Percentiles rank a stretch among this genome's conserved stretches.
phyloP scores from a whole-genome alignment of 2,797 vertebrate genomes.

The Nyctalus aviator region DNA sequence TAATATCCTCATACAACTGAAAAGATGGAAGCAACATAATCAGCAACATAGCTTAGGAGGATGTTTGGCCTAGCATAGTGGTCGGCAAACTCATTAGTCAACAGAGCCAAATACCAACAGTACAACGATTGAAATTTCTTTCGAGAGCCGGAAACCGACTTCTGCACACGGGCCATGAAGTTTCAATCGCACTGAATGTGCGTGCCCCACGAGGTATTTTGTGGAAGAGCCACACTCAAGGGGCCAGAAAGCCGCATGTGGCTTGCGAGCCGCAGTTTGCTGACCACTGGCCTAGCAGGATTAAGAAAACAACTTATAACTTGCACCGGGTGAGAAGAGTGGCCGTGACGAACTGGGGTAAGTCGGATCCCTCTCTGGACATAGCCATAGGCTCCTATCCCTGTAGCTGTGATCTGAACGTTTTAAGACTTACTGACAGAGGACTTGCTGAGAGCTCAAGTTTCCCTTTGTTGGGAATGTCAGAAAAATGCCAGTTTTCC shows the following conservation, averaged over 20 bases:
- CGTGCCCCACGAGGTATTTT: too few species aligned
- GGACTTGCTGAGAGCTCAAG: neutral
- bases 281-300: neutral
- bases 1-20: neutral
- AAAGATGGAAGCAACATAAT: neutral
- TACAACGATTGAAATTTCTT: too few species aligned
- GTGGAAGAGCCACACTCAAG: too few species aligned
- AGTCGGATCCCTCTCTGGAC: neutral
- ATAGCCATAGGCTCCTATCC: neutral
- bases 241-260: too few species aligned
- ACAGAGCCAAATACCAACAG: too few species aligned
- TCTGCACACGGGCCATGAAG: too few species aligned
- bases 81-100: too few species aligned
- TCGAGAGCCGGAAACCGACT: too few species aligned
- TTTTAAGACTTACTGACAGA: neutral
- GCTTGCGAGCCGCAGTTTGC: too few species aligned
- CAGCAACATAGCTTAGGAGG: neutral
- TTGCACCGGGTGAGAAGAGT: neutral
- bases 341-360: neutral
- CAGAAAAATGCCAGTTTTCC: slow-evolving; percentile 1
- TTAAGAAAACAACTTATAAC: neutral
- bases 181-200: too few species aligned
- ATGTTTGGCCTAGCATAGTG: neutral
- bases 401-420: neutral
- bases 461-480: neutral